A percentile compares a stretch with the other conserved stretches of the same genome.
These are phyloP conservation scores for Formica exsecta DNA, from an alignment of 1,140 invertebrate genomes.

Conservation along the genomic window DNA sequence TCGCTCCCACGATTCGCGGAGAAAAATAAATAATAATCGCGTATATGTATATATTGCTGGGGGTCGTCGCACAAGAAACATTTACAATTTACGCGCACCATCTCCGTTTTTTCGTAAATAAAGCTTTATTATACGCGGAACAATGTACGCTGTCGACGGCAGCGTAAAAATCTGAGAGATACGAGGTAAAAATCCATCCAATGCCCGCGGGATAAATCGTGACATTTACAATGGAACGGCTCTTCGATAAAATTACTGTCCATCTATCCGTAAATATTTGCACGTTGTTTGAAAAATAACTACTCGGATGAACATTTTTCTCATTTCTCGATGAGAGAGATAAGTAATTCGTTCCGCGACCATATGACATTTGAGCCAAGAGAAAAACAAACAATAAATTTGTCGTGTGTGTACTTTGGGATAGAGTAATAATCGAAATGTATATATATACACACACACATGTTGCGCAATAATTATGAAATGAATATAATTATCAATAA, in stretches of 20 bases:
- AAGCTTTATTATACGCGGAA: conserved; percentile 29
- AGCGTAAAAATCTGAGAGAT: conserved; percentile 67
- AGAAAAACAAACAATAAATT: not conserved
- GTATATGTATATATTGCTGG: not conserved
- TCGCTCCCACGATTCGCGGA: conserved; percentile 1
- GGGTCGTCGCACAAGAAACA: conserved; percentile 6
- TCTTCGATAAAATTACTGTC: conserved; percentile 43
- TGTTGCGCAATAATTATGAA: not conserved
- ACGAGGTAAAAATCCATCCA: conserved; percentile 43
- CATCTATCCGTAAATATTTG: conserved; percentile 30
- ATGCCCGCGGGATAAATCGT: conserved; percentile 36
- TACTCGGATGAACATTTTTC: not conserved
- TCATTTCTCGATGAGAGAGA: not conserved
- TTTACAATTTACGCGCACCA: conserved; percentile 23
- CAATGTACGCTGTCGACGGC: conserved; percentile 12
- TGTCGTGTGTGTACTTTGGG: not conserved
- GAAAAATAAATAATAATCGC: conserved; percentile 54
- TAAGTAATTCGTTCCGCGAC: not conserved
- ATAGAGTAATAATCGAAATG: not conserved
- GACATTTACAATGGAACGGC: not conserved
- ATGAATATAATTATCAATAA: not conserved
- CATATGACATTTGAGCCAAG: not conserved
- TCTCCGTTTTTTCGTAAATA: conserved; percentile 44
- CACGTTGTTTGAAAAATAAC: conserved; percentile 27
- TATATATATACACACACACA: too few relatives aligned